Base-by-base conservation (phyloP, 2,113 vertebrate genomes). In the Paracanthobrama guichenoti region DNA sequence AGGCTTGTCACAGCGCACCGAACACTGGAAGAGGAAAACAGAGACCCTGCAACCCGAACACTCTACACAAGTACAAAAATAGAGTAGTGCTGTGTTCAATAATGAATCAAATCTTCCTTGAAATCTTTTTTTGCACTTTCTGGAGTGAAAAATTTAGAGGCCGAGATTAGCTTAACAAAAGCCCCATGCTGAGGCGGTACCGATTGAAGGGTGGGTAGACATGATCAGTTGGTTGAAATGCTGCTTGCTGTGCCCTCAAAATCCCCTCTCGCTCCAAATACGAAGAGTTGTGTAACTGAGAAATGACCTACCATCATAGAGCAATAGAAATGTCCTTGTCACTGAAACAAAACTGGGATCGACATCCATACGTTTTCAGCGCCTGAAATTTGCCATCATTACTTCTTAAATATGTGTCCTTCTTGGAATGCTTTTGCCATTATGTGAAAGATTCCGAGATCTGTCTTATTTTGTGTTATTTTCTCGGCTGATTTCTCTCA, bases 231-330 rank as follows among this genome's bases (percentile, higher is more conserved):
- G 75, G 59, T 55, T 78, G 83, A 74, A 87, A 67, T 73, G 66
- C 77, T 35, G 48, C 82, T 87, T 57, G 50, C 67, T 79, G 46
- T 60, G 31, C 39, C 59, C 10, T 86, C 57, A 90, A 90, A 85
- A 86, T 78, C 86, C 86, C 82, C 64, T 89, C 89, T 87, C 76
- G 85, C 82, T 77, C 71, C 77, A 86, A 78, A 91, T 91, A 86
- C 82, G 84, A 90, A 88, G 88, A 87, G 84, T 81, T 82, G 69
- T 74, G n/a, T 78, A 59, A 79, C 22, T 14, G 9, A 26, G 35
- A 42, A 79, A 62, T 46, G 2, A 46, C 57, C 57, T 79, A 10
- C 39, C 16, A 11, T 22, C 24, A 20, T 76, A 12, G 28, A 75
- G 24, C 26, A 28, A 26, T 9, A 20, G 57, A 79, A 79, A 62